Conservation (phyloP, 2,888 invertebrate genomes). For the Salpingus planirostris region DNA sequence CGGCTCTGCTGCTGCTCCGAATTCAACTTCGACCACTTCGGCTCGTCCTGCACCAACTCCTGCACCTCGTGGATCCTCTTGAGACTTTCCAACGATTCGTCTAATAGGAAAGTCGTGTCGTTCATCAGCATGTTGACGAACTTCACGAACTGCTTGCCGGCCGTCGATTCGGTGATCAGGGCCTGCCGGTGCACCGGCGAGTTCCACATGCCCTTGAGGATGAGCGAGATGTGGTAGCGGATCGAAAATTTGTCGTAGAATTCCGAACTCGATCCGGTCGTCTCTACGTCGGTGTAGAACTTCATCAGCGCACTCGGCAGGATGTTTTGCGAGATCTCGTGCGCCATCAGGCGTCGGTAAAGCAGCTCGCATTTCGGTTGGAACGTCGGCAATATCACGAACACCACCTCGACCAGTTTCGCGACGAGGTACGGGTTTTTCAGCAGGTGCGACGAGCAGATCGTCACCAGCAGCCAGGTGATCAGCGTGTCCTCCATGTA, state of each 20-base stretch:
- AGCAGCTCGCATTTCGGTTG: slow-evolving; percentile 46
- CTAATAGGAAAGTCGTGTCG: slow-evolving; percentile 92
- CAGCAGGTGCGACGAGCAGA: slow-evolving; percentile 84
- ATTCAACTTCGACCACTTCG: slow-evolving; percentile 57
- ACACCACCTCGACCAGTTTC: slow-evolving; percentile 87
- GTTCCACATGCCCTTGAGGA: slow-evolving; percentile 94
- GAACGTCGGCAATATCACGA: slow-evolving; percentile 66
- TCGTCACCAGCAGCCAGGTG: slow-evolving; percentile 79
- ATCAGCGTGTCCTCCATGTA: slow-evolving; percentile 75
- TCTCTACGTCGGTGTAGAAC: slow-evolving; percentile 97
- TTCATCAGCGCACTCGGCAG: slow-evolving; percentile 91
- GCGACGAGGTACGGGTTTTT: slow-evolving; percentile 96
- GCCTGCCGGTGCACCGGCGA: slow-evolving; percentile 78
- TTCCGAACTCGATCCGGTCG: slow-evolving; percentile 94
- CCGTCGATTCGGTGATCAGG: slow-evolving; percentile 84
- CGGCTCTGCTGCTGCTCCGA: slow-evolving; percentile 65
- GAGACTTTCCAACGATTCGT: slow-evolving; percentile 89
- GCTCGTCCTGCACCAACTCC: slow-evolving; percentile 64
- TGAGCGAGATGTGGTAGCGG: slow-evolving; percentile 94
- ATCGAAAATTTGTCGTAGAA: slow-evolving; percentile 99
- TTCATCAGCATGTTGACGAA: slow-evolving; percentile 98
- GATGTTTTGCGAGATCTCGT: slow-evolving; percentile 71
- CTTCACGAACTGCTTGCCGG: slow-evolving; percentile 88
- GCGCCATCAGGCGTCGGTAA: slow-evolving; percentile 74
- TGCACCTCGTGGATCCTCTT: slow-evolving; percentile 84